A percentile compares a stretch with the other conserved stretches of the same genome.
These are phyloP conservation scores for Jacana jacana DNA, from an alignment of 2,113 vertebrate species.

Conservation along the genomic window DNA sequence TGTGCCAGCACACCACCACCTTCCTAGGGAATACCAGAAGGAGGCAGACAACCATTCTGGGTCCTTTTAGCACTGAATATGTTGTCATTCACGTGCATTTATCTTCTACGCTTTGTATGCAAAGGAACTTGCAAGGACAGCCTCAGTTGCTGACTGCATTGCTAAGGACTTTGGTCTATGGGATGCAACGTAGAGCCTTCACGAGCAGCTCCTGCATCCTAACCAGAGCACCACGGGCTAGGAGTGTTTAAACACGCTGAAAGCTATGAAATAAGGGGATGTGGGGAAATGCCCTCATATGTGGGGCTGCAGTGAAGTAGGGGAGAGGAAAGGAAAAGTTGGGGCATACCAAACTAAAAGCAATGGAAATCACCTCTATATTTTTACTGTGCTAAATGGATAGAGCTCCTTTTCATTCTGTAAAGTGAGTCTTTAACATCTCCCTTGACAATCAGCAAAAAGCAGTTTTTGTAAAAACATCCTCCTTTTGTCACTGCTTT, in stretches of 20 bases:
- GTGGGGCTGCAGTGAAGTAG: not conserved
- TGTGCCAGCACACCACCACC: not conserved
- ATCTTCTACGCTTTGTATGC: not conserved
- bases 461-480: not conserved
- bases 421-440: not conserved
- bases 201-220: too few species aligned
- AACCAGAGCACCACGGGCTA: not conserved
- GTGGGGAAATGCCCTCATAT: not conserved
- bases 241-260: not conserved
- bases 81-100: not conserved
- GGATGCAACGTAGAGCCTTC: not conserved
- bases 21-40: not conserved
- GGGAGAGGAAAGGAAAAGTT: not conserved
- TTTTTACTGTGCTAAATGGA: not conserved
- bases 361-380: not conserved
- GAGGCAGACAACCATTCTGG: not conserved
- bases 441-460: not conserved
- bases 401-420: not conserved
- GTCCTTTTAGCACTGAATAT: not conserved
- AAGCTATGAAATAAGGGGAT: not conserved
- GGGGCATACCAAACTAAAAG: not conserved
- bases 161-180: not conserved
- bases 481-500: not conserved
- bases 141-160: not conserved
- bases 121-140: not conserved